Evolutionary conservation across 2,888 invertebrate genomes (phyloP), one percentile per base, ranked within the genome.

Genomic region (Prosopocoilus inquinatus): DNA sequence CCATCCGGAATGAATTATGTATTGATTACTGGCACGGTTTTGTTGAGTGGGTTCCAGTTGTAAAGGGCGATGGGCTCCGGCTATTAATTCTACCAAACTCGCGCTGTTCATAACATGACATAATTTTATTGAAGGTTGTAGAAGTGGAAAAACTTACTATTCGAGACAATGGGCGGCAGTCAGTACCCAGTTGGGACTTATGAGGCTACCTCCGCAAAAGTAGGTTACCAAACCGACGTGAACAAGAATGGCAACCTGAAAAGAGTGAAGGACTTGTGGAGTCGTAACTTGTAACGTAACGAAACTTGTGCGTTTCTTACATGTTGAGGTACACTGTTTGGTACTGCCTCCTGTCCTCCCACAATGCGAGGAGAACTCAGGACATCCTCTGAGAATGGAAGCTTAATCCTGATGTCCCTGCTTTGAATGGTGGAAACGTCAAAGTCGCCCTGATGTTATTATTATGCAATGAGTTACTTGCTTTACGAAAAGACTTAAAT

Each of bases 131-230:
- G 36, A 9, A 7, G 11, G 1, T 3, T 9, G n/a, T 12, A 9
- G 8, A 15, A 15, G 2, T 7, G 38, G 15, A 44, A n/a, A 34
- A 11, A 38, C 44, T 13, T 55, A 55, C 55, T 47, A 15, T 33
- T 44, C 45, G 20, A 55, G 39, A 68, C 82, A 82, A 65, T 82
- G 82, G 1, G 82, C 82, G 1, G 82, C 81, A 0, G 82, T 81
- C 39, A 82, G 64, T 47, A 82, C 75, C 78, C 79, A 81, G 58
- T 78, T 72, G 3, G 64, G 71, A 55, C 76, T 74, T 5, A 82
- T 64, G n/a, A 82, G 72, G 0, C 80, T 74, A 1, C 80, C 81
- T 1, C 82, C 81, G 57, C 82, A 82, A 72, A 82, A 82, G 0
- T 80, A 80, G 28, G 78, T 59, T 55, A 76, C 75, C n/a, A 48